These are phyloP conservation scores for Spodoptera exigua DNA, from an alignment of 2,888 invertebrate genomes.

Conservation along the genomic window DNA sequence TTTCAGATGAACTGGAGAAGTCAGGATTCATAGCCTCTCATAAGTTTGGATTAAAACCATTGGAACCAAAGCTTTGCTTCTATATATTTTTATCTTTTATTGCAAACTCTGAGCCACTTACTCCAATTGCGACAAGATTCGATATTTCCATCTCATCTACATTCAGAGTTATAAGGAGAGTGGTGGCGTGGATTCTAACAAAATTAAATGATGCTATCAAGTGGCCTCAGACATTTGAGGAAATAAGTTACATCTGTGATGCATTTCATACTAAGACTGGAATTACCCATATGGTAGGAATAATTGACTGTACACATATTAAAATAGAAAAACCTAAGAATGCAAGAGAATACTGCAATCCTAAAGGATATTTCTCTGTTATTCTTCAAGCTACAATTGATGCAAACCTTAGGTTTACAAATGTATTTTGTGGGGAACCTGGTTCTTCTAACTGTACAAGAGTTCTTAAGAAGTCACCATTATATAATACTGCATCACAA, in stretches of 20 bases:
- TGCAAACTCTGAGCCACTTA: constrained; percentile 73
- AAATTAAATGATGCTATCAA: constrained; percentile 74
- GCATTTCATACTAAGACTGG: constrained; percentile 71
- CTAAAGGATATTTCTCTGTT: constrained; percentile 76
- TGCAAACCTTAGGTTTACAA: constrained; percentile 73
- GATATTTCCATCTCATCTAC: constrained; percentile 79
- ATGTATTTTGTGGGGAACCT: constrained; percentile 78
- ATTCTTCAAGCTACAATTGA: constrained; percentile 76
- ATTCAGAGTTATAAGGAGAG: constrained; percentile 76
- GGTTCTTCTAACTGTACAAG: constrained; percentile 73
- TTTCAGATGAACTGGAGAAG: constrained; percentile 77
- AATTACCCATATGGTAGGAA: constrained; percentile 73
- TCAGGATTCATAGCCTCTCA: constrained; percentile 77
- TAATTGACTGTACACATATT: constrained; percentile 75
- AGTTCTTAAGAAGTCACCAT: constrained; percentile 73
- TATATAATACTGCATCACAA: constrained; percentile 71
- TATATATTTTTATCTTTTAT: constrained; percentile 78
- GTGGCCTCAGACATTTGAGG: constrained; percentile 72
- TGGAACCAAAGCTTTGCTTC: constrained; percentile 77
- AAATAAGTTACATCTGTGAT: constrained; percentile 67
- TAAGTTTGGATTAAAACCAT: constrained; percentile 76
- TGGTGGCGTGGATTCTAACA: constrained; percentile 76
- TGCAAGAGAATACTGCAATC: constrained; percentile 73
- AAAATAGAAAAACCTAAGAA: constrained; percentile 79
- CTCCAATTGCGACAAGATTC: constrained; percentile 76